phyloP scores from a whole-genome alignment of 2,888 invertebrate genomes.

The Girardia tigrina region DNA sequence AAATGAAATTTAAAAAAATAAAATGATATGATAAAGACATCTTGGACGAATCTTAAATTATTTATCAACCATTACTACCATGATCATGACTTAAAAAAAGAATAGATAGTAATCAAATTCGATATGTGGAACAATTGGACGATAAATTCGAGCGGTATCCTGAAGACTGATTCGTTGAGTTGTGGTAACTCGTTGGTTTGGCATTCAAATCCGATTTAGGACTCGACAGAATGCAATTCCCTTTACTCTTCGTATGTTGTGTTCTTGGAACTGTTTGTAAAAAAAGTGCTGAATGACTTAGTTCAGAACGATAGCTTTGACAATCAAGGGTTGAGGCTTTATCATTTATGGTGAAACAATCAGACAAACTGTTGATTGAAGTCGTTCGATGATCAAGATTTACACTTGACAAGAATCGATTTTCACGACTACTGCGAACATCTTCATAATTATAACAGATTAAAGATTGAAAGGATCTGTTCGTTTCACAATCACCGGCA shows the following conservation, averaged over 20 bases:
- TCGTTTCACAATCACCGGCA: background rate
- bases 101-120: background rate
- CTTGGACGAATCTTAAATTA: background rate
- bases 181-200: background rate
- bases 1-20: too few species aligned
- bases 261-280: background rate
- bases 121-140: background rate
- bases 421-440: slow-evolving; percentile 14
- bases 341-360: background rate
- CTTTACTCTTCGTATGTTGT: background rate
- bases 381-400: background rate
- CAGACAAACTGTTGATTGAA: background rate
- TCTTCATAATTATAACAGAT: background rate
- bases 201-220: background rate
- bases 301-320: background rate
- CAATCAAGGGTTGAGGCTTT: background rate
- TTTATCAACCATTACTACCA: background rate
- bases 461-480: background rate
- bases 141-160: background rate
- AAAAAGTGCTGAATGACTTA: background rate
- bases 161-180: background rate
- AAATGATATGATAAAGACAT: too few species aligned
- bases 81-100: slow-evolving; percentile 1
- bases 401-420: background rate
- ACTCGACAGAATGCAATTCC: background rate